Evolutionary conservation across 1,140 invertebrate genomes (phyloP).

Genomic region (Ceratosolen solmsi): DNA sequence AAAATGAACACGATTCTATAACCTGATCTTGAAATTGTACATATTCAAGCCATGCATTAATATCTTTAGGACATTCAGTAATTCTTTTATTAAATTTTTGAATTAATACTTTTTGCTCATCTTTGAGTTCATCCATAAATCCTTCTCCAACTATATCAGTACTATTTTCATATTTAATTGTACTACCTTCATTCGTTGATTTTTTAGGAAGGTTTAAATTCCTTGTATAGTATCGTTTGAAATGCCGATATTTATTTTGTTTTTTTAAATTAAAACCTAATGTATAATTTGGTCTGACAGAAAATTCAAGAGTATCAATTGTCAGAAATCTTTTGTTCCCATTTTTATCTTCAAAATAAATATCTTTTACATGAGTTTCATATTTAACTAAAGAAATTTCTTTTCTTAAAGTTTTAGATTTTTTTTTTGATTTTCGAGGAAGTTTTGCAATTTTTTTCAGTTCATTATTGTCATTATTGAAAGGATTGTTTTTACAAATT

Average conservation of each 20-base stretch:
- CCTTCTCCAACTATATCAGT: constrained; percentile 54
- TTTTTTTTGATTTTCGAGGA: constrained; percentile 56
- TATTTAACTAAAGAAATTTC: constrained; percentile 46
- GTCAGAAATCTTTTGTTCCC: constrained; percentile 68
- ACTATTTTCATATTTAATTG: constrained; percentile 47
- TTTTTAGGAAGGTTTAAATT: constrained; percentile 58
- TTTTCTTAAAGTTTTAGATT: constrained; percentile 56
- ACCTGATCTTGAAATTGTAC: constrained; percentile 74
- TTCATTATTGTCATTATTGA: constrained; percentile 20
- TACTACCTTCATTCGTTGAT: constrained; percentile 57
- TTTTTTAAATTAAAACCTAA: constrained; percentile 58
- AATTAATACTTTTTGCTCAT: constrained; percentile 71
- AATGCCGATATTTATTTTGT: constrained; percentile 57
- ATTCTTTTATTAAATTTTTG: constrained; percentile 74
- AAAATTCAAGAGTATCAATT: constrained; percentile 71
- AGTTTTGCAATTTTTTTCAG: constrained; percentile 9
- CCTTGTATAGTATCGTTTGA: constrained; percentile 65
- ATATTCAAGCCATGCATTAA: constrained; percentile 76
- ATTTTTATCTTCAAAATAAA: constrained; percentile 75
- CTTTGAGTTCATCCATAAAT: constrained; percentile 61
- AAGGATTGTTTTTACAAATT: constrained; percentile 13
- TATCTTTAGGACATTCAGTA: constrained; percentile 71
- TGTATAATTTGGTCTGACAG: constrained; percentile 71
- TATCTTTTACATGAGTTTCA: constrained; percentile 63
- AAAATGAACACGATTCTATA: constrained; percentile 18